A percentile compares a stretch with the other conserved stretches of the same genome.
phyloP scores from a whole-genome alignment of 2,113 vertebrate species.

The Steatornis caripensis region DNA sequence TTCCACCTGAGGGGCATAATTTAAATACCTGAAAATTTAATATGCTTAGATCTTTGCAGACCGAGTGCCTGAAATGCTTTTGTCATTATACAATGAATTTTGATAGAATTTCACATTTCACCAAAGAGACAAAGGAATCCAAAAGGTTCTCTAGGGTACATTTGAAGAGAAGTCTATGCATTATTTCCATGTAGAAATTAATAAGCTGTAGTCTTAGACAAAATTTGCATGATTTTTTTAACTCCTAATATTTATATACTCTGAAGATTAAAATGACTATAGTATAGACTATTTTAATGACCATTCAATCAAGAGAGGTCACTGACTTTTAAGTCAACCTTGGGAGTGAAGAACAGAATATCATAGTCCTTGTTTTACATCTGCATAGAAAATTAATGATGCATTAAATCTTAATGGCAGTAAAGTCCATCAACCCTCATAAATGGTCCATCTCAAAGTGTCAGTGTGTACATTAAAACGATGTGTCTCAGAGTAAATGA shows the following conservation, averaged over 20 bases:
- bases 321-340: constrained; percentile 44
- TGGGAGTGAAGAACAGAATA: constrained; percentile 30
- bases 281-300: constrained; percentile 49
- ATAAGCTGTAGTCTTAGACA: neutral
- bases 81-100: neutral
- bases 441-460: constrained; percentile 30
- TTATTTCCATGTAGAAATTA: constrained; percentile 19
- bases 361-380: constrained; percentile 27
- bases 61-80: neutral
- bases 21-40: neutral
- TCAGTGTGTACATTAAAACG: constrained; percentile 30
- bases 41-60: neutral
- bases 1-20: neutral
- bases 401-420: constrained; percentile 56
- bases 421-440: constrained; percentile 28
- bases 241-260: constrained; percentile 44
- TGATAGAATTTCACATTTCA: neutral
- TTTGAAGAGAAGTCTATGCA: neutral
- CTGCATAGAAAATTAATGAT: constrained; percentile 55
- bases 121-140: neutral
- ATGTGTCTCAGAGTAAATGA: constrained; percentile 24
- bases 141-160: neutral
- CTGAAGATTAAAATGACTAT: constrained; percentile 3
- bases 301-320: constrained; percentile 30
- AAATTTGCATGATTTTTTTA: neutral